phyloP scores from a whole-genome alignment of 2,113 vertebrate species.

The Anthoscopus minutus region DNA sequence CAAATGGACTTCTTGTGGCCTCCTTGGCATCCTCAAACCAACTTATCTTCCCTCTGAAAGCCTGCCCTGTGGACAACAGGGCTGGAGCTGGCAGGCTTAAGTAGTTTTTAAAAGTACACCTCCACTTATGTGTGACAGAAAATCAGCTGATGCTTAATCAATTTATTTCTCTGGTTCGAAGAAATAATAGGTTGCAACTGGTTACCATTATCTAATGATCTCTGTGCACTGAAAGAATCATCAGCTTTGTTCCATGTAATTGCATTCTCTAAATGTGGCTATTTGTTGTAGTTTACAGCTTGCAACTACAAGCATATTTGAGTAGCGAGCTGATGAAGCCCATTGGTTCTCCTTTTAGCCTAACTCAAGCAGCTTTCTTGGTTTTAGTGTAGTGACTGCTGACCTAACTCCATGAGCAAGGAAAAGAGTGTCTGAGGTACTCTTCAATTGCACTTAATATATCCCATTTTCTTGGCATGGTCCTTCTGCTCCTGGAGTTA shows the following conservation, averaged over 20 bases:
- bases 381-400: neutral
- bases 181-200: conserved; percentile 27
- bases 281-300: conserved; percentile 29
- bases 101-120: neutral
- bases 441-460: neutral
- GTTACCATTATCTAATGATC: conserved; percentile 18
- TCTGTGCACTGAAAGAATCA: conserved; percentile 8
- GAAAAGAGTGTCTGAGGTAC: neutral
- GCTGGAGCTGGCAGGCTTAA: neutral
- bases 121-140: neutral
- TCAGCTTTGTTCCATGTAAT: conserved; percentile 50
- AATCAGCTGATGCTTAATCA: neutral
- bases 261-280: conserved; percentile 21
- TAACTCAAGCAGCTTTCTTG: neutral
- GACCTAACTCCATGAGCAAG: neutral
- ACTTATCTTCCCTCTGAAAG: neutral
- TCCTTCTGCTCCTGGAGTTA: neutral
- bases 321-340: neutral
- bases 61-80: neutral
- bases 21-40: neutral
- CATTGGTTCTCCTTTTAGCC: neutral
- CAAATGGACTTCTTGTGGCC: neutral
- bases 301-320: neutral
- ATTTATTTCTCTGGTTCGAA: neutral
- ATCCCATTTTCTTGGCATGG: neutral